phyloP scores from a whole-genome alignment of 2,797 vertebrate genomes.

The Chiroxiphia lanceolata region DNA sequence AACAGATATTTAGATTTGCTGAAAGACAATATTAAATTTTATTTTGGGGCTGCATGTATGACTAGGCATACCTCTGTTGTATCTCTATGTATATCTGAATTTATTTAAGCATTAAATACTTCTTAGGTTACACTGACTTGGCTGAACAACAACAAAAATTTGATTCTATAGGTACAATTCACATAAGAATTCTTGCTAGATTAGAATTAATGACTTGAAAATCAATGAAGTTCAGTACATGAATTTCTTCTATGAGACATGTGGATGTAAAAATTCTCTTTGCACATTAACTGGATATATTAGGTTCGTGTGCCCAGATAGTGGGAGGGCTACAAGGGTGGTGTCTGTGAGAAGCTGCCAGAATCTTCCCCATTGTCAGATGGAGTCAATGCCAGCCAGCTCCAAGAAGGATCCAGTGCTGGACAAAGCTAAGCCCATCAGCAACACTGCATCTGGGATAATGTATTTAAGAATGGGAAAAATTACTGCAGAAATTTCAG shows the following conservation, averaged over 20 bases:
- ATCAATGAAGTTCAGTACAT: background rate
- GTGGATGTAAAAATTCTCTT: background rate
- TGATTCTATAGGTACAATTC: background rate
- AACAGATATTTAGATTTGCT: background rate
- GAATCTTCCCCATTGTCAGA: background rate
- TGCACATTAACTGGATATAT: background rate
- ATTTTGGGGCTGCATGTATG: background rate
- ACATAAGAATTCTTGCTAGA: background rate
- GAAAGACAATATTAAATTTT: background rate
- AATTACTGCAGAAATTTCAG: background rate
- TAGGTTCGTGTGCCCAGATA: background rate
- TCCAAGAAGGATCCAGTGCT: background rate
- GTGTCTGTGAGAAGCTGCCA: background rate
- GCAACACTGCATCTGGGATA: background rate
- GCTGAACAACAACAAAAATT: background rate
- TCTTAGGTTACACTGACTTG: background rate
- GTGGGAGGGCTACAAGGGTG: background rate
- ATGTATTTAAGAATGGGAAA: background rate
- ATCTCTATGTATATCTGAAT: background rate
- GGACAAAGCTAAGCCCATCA: background rate
- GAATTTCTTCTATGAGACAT: background rate
- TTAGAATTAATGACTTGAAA: background rate
- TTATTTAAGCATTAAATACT: background rate
- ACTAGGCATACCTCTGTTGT: background rate
- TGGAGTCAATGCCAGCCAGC: background rate